Evolutionary conservation across 2,888 invertebrate species (phyloP), one percentile per base, ranked within the genome.

Genomic region (Zygothrica quintamaculata): DNA sequence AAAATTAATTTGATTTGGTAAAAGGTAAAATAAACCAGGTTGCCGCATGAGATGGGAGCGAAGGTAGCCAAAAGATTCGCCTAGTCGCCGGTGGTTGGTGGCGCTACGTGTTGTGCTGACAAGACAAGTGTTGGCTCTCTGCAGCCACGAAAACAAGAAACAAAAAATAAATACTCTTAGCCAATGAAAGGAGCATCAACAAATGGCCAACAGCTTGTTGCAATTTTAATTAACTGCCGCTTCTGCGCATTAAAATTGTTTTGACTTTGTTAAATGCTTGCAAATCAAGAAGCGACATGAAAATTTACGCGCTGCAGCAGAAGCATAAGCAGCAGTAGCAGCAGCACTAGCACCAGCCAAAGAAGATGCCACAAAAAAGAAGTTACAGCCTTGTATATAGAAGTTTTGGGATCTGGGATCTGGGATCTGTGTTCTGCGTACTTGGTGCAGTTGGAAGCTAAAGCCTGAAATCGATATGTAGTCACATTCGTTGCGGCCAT

Each of bases 211-310:
- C 74, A 71, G 76, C 79, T 79, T 69, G 76, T 76, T 78, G 87
- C 87, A 81, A 82, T 82, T 82, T 87, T 82, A 82, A 82, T 82
- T 82, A 82, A 82, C 87, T 84, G 85, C 82, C 76, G 71, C 76
- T 71, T 70, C 79, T 51, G 82, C 65, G 85, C 87, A 82, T 82
- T 82, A 87, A 82, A 82, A 82, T 82, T 87, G 82, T 82, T 82
- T 87, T 82, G 82, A 87, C 87, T 82, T 82, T 82, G 82, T 70
- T 82, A 82, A 82, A 87, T 82, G 87, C 82, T 84, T 78, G 82
- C 85, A 78, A 82, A 82, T 82, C 82, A 85, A 85, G 87, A 61
- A 76, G 61, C 65, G 82, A 82, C 82, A 82, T 85, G 82, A 74
- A 85, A 82, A 82, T 87, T 87, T 86, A 84, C 84, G 84, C 86